These are phyloP conservation scores for Graphium colonna DNA, from an alignment of 2,888 invertebrate genomes.

Conservation along the genomic window DNA sequence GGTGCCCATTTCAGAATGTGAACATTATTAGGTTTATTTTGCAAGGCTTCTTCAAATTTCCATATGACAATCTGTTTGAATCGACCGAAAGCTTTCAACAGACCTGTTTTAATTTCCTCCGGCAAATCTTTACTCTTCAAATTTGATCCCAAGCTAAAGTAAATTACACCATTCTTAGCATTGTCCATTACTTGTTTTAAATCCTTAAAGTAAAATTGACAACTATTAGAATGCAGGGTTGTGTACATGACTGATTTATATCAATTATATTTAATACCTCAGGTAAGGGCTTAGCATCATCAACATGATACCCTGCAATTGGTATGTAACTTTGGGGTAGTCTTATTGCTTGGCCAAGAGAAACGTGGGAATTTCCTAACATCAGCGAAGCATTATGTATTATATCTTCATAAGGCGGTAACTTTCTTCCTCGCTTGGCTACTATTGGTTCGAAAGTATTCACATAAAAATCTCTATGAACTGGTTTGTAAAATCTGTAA, in stretches of 20 bases:
- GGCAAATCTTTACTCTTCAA: conserved; percentile 45
- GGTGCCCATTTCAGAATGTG: conserved; percentile 62
- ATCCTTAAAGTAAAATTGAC: conserved; percentile 42
- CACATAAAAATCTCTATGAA: conserved; percentile 8
- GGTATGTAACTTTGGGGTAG: conserved; percentile 43
- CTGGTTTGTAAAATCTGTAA: conserved; percentile 15
- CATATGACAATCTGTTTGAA: conserved; percentile 58
- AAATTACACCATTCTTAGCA: conserved; percentile 52
- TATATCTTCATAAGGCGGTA: conserved; percentile 10
- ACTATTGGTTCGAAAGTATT: conserved; percentile 1
- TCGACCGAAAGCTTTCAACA: conserved; percentile 47
- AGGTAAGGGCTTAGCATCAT: conserved; percentile 11
- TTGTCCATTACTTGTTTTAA: conserved; percentile 48
- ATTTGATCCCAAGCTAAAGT: conserved; percentile 61
- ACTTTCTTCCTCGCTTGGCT: conserved; percentile 5
- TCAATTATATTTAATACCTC: conserved; percentile 2
- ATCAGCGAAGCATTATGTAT: conserved; percentile 36
- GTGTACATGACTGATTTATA: neutral
- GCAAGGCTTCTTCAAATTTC: conserved; percentile 53
- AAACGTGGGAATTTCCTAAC: conserved; percentile 42
- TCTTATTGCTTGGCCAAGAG: conserved; percentile 35
- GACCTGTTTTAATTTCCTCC: conserved; percentile 33
- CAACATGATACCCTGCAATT: conserved; percentile 38
- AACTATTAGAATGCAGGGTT: too few species aligned
- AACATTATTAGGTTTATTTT: conserved; percentile 55